Conservation (phyloP, 2,888 invertebrate species). For the Hololepta plana region DNA sequence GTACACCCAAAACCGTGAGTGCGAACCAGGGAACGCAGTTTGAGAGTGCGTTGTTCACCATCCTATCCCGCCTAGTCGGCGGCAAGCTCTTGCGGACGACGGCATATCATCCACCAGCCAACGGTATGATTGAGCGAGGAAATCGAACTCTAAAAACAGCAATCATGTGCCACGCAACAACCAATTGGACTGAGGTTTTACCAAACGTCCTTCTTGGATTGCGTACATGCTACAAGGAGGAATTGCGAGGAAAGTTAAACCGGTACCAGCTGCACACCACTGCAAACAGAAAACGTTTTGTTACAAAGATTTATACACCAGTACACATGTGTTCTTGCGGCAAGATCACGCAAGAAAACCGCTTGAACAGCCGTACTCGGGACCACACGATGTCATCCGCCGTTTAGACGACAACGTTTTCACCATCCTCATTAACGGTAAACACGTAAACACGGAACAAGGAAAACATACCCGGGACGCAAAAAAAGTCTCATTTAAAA, state of each 20-base stretch:
- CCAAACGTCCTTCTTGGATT: conserved; percentile 13
- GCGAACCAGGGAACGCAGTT: conserved; percentile 10
- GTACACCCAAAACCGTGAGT: conserved; percentile 8
- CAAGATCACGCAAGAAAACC: too few species aligned
- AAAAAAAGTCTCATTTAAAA: too few species aligned
- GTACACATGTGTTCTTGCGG: too few species aligned
- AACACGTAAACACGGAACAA: too few species aligned
- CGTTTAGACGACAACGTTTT: too few species aligned
- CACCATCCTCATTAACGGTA: too few species aligned
- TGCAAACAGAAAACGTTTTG: too few species aligned
- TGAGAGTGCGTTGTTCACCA: conserved; percentile 6
- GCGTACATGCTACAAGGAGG: conserved; percentile 11
- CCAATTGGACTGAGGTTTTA: conserved; percentile 9
- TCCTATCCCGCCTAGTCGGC: conserved; percentile 9
- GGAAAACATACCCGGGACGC: too few species aligned
- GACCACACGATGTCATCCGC: too few species aligned
- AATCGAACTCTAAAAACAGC: conserved; percentile 12
- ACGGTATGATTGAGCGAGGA: conserved; percentile 12
- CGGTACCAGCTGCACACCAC: too few species aligned
- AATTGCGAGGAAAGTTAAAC: too few species aligned
- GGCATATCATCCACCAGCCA: conserved; percentile 12
- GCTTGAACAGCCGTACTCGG: conserved; percentile 2
- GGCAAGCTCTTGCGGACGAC: conserved; percentile 8
- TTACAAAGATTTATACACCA: too few species aligned
- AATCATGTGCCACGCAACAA: conserved; percentile 9